These are phyloP conservation scores for Protobothrops mucrosquamatus DNA, from an alignment of 2,113 vertebrate genomes.

Conservation along the genomic window DNA sequence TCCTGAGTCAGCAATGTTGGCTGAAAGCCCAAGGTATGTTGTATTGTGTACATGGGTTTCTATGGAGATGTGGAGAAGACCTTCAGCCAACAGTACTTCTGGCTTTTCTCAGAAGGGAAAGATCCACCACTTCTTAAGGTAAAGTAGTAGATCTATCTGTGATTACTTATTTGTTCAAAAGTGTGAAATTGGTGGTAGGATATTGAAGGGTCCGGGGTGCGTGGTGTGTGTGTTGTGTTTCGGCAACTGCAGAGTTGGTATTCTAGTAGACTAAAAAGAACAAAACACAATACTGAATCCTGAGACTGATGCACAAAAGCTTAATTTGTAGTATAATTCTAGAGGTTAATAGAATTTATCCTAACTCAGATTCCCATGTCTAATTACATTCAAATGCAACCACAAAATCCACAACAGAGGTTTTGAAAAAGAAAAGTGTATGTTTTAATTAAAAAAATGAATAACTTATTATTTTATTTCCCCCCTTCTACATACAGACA, in stretches of 20 bases:
- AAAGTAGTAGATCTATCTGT: conserved; percentile 12
- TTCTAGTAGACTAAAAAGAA: background rate
- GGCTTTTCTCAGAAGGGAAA: background rate
- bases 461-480: background rate
- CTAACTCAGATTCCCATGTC: background rate
- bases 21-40: background rate
- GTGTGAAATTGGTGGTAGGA: background rate
- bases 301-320: background rate
- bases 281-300: background rate
- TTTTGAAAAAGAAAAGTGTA: background rate
- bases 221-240: background rate
- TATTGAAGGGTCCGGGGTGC: background rate
- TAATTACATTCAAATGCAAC: background rate
- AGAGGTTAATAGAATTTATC: background rate
- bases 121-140: conserved; percentile 15
- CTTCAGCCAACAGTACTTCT: background rate
- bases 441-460: background rate
- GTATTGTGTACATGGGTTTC: conserved; percentile 29
- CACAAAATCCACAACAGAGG: background rate
- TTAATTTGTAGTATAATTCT: background rate
- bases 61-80: conserved; percentile 20
- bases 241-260: background rate
- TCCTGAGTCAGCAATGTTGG: background rate
- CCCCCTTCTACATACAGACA: background rate
- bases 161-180: background rate